These are phyloP conservation scores for Coenonympha arcania DNA, from an alignment of 2,888 invertebrate genomes.

Conservation along the genomic window DNA sequence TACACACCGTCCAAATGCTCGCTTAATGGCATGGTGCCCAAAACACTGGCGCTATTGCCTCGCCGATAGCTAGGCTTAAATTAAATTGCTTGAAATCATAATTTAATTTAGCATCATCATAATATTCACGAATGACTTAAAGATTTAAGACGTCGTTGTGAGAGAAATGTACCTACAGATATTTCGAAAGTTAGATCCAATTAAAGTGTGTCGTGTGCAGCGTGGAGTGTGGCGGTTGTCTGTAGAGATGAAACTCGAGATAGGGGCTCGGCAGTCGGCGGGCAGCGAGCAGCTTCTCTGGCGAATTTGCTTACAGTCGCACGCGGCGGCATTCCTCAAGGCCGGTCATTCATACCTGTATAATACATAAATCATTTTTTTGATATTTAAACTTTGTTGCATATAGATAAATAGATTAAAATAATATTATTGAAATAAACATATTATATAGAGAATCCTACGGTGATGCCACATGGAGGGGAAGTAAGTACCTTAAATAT, in stretches of 20 bases:
- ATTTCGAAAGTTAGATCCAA: conserved; percentile 31
- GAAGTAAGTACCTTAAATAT: too few relatives aligned
- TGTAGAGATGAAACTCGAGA: conserved; percentile 41
- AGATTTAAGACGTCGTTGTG: too few relatives aligned
- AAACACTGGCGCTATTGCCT: too few relatives aligned
- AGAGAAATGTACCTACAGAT: conserved; percentile 19
- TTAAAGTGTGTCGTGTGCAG: conserved; percentile 31
- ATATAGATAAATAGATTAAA: too few relatives aligned
- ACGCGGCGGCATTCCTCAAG: conserved; percentile 59
- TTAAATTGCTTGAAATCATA: background rate
- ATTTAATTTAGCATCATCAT: background rate
- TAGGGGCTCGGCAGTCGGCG: too few relatives aligned
- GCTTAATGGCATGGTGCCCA: too few relatives aligned
- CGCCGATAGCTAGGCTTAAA: too few relatives aligned
- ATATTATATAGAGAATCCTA: too few relatives aligned
- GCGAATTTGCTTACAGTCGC: conserved; percentile 34
- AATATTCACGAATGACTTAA: conserved; percentile 2
- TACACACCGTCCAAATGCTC: too few relatives aligned
- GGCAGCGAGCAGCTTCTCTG: conserved; percentile 33
- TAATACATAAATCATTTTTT: background rate
- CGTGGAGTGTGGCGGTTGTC: too few relatives aligned
- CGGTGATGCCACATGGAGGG: too few relatives aligned
- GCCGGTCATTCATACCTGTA: conserved; percentile 51
- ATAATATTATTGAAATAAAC: too few relatives aligned
- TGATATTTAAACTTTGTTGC: background rate